Evolutionary conservation across 2,888 invertebrate species (phyloP).

Genomic region (Amphiduros pacificus): DNA sequence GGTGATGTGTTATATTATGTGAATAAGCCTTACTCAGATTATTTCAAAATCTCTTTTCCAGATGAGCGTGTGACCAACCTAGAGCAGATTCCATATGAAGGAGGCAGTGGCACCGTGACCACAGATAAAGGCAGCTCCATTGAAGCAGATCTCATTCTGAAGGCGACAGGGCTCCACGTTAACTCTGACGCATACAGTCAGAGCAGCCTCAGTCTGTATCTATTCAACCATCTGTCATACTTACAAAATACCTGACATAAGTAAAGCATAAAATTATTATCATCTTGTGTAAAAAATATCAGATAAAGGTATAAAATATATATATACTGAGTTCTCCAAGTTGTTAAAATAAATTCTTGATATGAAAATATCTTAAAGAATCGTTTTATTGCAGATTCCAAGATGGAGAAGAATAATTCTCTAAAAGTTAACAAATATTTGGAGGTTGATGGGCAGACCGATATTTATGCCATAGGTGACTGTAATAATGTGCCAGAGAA

Average conservation of each 20-base stretch:
- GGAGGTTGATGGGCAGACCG: constrained; percentile 25
- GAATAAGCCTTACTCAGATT: too few relatives aligned
- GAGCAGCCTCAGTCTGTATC: constrained; percentile 1
- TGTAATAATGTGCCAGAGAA: constrained; percentile 19
- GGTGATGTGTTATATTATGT: too few relatives aligned
- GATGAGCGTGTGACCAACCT: background rate
- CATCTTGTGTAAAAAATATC: too few relatives aligned
- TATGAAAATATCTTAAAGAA: too few relatives aligned
- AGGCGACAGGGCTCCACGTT: constrained; percentile 13
- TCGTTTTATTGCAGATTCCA: constrained; percentile 2
- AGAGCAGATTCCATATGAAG: background rate
- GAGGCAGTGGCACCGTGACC: constrained; percentile 1
- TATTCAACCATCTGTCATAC: too few relatives aligned
- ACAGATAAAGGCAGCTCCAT: constrained; percentile 10
- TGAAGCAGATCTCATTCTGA: constrained; percentile 20
- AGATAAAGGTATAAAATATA: too few relatives aligned
- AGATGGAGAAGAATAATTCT: constrained; percentile 15
- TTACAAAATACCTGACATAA: too few relatives aligned
- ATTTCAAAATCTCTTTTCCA: too few relatives aligned
- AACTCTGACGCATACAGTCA: constrained; percentile 14
- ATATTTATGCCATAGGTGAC: constrained; percentile 31
- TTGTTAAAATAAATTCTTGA: too few relatives aligned
- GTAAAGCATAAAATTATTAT: too few relatives aligned
- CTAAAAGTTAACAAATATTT: constrained; percentile 27
- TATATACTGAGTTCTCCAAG: too few relatives aligned